Percentiles rank a stretch among this genome's conserved stretches.
Conservation (phyloP, 2,888 invertebrate genomes). For the Drosophila vallismaia region DNA sequence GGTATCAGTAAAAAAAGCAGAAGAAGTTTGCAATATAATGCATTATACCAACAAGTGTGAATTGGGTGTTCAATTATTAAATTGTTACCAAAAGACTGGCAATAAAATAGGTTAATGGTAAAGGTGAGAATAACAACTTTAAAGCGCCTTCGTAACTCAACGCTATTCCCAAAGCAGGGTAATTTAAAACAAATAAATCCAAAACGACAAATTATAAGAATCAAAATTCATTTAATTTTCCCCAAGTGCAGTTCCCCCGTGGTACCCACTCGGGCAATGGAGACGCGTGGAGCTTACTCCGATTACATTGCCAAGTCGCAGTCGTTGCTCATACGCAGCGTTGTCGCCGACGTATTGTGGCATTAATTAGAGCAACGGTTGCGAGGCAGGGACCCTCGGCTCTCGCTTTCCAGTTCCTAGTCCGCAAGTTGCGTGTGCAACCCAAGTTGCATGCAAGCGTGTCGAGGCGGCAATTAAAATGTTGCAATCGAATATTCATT, state of each 20-base stretch:
- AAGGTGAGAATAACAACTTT: neutral
- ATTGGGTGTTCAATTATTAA: neutral
- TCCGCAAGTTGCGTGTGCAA: slow-evolving; percentile 31
- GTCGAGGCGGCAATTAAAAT: slow-evolving; percentile 52
- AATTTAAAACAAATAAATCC: neutral
- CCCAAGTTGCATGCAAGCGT: slow-evolving; percentile 28
- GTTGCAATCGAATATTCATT: slow-evolving; percentile 70
- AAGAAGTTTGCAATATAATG: neutral
- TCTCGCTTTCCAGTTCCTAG: slow-evolving; percentile 7
- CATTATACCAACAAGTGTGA: neutral
- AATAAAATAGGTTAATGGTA: neutral
- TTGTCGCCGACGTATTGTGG: slow-evolving; percentile 51
- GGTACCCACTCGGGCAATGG: neutral
- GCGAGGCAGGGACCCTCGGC: slow-evolving; percentile 27
- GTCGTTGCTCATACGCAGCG: slow-evolving; percentile 65
- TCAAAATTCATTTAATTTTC: slow-evolving; percentile 6
- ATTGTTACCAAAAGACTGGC: neutral
- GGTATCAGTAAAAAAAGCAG: neutral
- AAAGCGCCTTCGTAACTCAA: neutral
- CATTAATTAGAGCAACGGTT: slow-evolving; percentile 66
- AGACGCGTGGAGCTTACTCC: slow-evolving; percentile 25
- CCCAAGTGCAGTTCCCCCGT: slow-evolving; percentile 19
- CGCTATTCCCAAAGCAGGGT: neutral
- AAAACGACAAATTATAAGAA: neutral
- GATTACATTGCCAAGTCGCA: slow-evolving; percentile 29